Evolutionary conservation across 2,113 vertebrate genomes (phyloP), one percentile per base, ranked within the genome.

Genomic region (Cochlearius cochlearius): DNA sequence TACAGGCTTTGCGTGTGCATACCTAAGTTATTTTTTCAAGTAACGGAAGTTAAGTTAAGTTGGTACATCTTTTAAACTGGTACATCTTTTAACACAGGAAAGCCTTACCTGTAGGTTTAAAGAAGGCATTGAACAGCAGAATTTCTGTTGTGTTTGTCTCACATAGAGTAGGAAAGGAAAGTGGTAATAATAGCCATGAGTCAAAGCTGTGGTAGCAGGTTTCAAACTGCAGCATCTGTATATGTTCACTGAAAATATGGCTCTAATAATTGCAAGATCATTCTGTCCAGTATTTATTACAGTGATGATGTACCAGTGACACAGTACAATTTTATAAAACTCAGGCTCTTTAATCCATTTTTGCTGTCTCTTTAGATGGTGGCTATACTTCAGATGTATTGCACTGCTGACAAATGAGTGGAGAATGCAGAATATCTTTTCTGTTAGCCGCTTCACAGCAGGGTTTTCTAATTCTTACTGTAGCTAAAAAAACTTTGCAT

Each of bases 211-310:
- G 18, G 25, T 52, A 86, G 38, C 59, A 90, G 32, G 22, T 74
- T 94, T 92, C 67, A 73, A 43, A 80, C n/a, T 43, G 79, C 36
- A 80, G 21, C 62, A 39, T 93, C 64, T 77, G 10, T 92, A 39
- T 41, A 67, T 27, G 49, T 59, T 87, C 81, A 36, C 59, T 68
- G 73, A 95, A 97, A 93, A 85, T 96, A 97, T 94, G 79, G 64
- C 58, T 96, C 17, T 94, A 97, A 97, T 97, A 97, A 95, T 73
- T 94, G 50, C 68, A 74, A 89, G 41, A 69, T 71, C 7, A 9
- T 66, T 75, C 66, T 68, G 60, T 74, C 88, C 59, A 45, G 60
- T 92, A 56, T 91, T 96, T 94, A 86, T 88, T 94, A 63, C 43
- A 52, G 62, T 60, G 53, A 53, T 74, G 72, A 94, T 59, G 32